These are phyloP conservation scores for Trachythela sp. DNA, from an alignment of 64 coral and sea anemone genomes.

Conservation along the genomic window DNA sequence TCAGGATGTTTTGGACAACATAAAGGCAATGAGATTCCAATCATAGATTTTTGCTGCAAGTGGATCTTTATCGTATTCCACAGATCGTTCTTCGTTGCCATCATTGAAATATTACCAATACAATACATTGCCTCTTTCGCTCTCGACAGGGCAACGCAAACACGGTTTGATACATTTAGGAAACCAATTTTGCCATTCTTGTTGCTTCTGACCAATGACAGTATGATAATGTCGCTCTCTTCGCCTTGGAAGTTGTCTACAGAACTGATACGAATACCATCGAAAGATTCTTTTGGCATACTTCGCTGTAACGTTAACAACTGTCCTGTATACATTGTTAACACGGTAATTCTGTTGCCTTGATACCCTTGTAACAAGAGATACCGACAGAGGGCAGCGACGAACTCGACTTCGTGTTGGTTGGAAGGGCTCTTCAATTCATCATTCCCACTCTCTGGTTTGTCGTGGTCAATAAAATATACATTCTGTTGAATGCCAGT, in stretches of 20 bases:
- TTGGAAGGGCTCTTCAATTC: conserved; percentile 73
- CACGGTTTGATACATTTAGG: conserved; percentile 64
- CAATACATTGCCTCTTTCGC: conserved; percentile 71
- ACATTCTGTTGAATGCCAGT: conserved; percentile 51
- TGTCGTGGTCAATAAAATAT: conserved; percentile 57
- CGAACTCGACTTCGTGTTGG: conserved; percentile 10
- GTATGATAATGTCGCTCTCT: conserved; percentile 81
- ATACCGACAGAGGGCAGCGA: neutral
- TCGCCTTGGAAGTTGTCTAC: conserved; percentile 94
- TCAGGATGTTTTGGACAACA: conserved; percentile 58
- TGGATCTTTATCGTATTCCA: conserved; percentile 60
- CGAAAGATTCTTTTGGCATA: neutral
- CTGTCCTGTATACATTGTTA: neutral
- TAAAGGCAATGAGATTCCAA: conserved; percentile 48
- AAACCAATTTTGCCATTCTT: conserved; percentile 57
- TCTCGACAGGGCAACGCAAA: conserved; percentile 81
- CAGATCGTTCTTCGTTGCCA: conserved; percentile 59
- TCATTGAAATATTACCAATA: conserved; percentile 73
- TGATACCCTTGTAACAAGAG: neutral
- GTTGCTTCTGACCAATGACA: conserved; percentile 87
- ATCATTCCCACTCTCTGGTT: conserved; percentile 55
- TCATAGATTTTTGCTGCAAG: neutral
- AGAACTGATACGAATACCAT: conserved; percentile 48
- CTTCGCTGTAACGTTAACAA: neutral
- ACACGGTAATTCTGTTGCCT: neutral